Evolutionary conservation across 2,113 vertebrate species (phyloP), one percentile per base, ranked within the genome.

Genomic region (Dromaius novaehollandiae): DNA sequence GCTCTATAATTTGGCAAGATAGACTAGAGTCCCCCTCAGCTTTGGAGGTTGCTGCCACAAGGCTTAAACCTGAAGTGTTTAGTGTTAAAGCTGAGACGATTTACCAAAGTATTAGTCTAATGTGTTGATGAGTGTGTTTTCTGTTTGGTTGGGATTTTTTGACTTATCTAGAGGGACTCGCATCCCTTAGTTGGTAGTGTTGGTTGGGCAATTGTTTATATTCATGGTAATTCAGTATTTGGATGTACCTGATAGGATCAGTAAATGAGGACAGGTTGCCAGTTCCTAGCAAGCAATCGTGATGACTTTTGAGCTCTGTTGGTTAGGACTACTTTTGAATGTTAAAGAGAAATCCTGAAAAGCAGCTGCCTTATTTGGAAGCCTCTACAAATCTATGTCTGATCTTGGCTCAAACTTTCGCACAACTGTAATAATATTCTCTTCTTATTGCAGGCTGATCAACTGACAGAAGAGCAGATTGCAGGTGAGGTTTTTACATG

Each of bases 391-490:
- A 42, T 75, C 21, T 40, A 16, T 64, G 20, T 51, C 20, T 88
- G 42, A 17, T 3, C 91, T 94, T 91, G 30, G 50, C 22, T 86
- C 88, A 73, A 58, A 82, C 44, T 94, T 85, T 53, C 71, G 60
- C 60, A 1, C n/a, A 55, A 12, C 26, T 93, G 0, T 95, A 97
- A 97, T 21, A 5, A 16, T 90, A 22, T 34, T 98, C 87, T 95
- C 83, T 94, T 92, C n/a, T 36, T 90, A 36, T 97, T 98, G 64
- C 97, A 99, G 99, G 99, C 99, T 98, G 99, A 99, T 98, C 99
- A 99, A 98, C 99, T 99, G 98, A 99, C 99, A 99, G 99, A 99
- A 98, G 99, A 99, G 98, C 99, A 99, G 98, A 99, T 99, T 98
- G 99, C 99, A 98, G 99, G 99, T 99, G 98, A 99, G 99, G 93